Evolutionary conservation across 1,140 invertebrate species (phyloP).

Genomic region (Tetramorium alpestre): DNA sequence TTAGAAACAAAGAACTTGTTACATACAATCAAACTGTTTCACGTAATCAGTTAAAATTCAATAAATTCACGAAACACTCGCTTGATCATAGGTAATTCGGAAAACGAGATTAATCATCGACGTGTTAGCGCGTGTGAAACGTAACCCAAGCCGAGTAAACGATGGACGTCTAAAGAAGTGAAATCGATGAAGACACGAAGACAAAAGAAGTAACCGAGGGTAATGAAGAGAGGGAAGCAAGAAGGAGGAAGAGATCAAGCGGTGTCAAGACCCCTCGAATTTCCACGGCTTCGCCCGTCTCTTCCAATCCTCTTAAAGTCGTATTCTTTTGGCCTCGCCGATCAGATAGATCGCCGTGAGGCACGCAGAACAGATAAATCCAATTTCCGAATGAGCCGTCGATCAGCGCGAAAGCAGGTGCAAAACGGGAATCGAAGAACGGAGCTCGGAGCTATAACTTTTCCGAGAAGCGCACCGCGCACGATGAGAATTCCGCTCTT

Average conservation of each 20-base stretch:
- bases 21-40: not conserved
- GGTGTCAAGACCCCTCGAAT: conserved; percentile 85
- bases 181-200: conserved; percentile 56
- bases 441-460: not conserved
- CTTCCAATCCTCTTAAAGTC: conserved; percentile 86
- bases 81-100: not conserved
- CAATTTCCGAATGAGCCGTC: conserved; percentile 75
- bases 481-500: not conserved
- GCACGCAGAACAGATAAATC: conserved; percentile 80
- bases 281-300: conserved; percentile 85
- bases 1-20: not conserved
- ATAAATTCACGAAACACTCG: not conserved
- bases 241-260: conserved; percentile 81
- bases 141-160: conserved; percentile 77
- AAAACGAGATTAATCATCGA: conserved; percentile 7
- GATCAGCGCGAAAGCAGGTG: not conserved
- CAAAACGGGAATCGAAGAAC: not conserved
- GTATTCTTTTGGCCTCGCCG: conserved; percentile 85
- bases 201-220: conserved; percentile 43
- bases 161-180: conserved; percentile 61
- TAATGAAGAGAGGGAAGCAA: conserved; percentile 24
- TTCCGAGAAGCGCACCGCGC: not conserved
- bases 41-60: not conserved
- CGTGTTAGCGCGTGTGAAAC: conserved; percentile 4
- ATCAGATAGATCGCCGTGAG: conserved; percentile 58